A percentile compares a stretch with the other conserved stretches of the same genome.
Conservation (phyloP, 1,140 invertebrate species). For the Teleogryllus occipitalis region DNA sequence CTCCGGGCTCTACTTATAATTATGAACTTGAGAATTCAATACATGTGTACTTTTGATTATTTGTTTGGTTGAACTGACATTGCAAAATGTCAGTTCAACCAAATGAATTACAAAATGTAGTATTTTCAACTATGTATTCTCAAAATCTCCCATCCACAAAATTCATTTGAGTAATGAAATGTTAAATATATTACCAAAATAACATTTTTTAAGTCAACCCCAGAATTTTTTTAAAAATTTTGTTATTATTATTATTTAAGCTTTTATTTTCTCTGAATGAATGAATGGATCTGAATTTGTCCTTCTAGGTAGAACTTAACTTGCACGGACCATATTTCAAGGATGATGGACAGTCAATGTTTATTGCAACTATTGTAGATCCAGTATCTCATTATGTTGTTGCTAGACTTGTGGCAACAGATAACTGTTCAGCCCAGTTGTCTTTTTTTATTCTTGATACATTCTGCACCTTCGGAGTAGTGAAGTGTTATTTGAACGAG, state of each 20-base stretch:
- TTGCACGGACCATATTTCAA: constrained; percentile 30
- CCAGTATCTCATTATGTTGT: constrained; percentile 32
- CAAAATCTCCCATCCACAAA: neutral
- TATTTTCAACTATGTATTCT: neutral
- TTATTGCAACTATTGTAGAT: constrained; percentile 30
- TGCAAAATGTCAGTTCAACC: too few species aligned
- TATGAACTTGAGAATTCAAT: too few species aligned
- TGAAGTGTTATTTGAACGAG: constrained; percentile 29
- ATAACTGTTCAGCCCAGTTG: constrained; percentile 22
- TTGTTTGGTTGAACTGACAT: too few species aligned
- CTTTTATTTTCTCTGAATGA: neutral
- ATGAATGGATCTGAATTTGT: constrained; percentile 18
- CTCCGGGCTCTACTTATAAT: too few species aligned
- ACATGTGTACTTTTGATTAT: too few species aligned
- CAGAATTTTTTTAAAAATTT: neutral
- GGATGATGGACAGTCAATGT: constrained; percentile 28
- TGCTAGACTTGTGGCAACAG: constrained; percentile 26
- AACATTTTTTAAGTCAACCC: neutral
- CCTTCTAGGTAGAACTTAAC: constrained; percentile 30
- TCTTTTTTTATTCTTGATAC: constrained; percentile 30
- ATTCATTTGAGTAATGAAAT: neutral
- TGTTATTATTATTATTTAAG: neutral
- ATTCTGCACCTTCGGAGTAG: constrained; percentile 33
- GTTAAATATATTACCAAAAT: neutral
- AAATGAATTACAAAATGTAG: neutral